Base-by-base conservation (phyloP, 2,113 vertebrate species). In the Condylura cristata region DNA sequence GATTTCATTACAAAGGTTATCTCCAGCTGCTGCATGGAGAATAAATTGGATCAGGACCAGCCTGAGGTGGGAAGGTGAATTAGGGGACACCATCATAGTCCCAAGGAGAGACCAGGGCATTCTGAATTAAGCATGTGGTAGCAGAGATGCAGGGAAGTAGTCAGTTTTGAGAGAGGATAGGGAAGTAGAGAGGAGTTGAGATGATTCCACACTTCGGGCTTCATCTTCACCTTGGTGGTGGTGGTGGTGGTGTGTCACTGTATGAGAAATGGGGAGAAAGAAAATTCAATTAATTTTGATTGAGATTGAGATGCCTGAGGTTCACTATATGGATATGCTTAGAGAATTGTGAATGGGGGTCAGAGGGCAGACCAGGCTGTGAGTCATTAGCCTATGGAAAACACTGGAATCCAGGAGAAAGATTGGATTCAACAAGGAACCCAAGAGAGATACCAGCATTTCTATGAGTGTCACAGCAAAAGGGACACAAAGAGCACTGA, bases 251-350 rank as follows among this genome's bases (percentile, higher is more conserved):
- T 2, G 16, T n/a, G 30, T 58, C 0, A 11, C 0, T 24, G 0
- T 11, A 26, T 46, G 13, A 37, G 28, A 46, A 66, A 13, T 34
- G 18, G 11, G 26, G 5, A 41, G 11, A 86, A 65, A 53, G 26
- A 6, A 0, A 20, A 39, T 4, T 24, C 3, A 37, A 17, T 39
- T 39, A 0, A 8, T 2, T 37, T 22, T 44, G 30, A 10, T 2
- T 22, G 39, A 65, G 4, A 22, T 16, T 75, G 44, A 56, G 30
- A 11, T 46, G 14, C 58, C 14, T 37, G 26, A 39, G 30, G 13
- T 28, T 44, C 17, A 71, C 30, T 11, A 6, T 30, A 28, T 46
- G 39, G 13, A 37, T 1, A 71, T 28, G 30, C 5, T 5, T 18
- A 44, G 51, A 74, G 48, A 9, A 41, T 18, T 39, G 3, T 11